Conservation (phyloP, 64 coral and sea anemone genomes). For the Stichodactyla mertensii region DNA sequence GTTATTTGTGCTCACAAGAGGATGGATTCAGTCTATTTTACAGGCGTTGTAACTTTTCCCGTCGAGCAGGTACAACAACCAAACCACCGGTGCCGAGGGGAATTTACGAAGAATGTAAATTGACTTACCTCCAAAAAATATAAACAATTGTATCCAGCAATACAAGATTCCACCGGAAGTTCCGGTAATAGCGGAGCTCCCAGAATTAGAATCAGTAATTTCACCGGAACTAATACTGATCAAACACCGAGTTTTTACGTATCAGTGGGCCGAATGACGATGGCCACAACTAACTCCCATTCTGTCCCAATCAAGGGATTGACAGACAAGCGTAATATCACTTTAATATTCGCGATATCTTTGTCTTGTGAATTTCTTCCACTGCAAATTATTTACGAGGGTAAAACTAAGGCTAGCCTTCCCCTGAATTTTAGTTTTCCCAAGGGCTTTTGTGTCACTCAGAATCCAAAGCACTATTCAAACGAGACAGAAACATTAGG, state of each 20-base stretch:
- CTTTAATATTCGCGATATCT: conserved; percentile 21
- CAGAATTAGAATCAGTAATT: neutral
- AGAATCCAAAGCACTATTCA: conserved; percentile 42
- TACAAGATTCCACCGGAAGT: too few relatives aligned
- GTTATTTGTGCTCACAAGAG: too few relatives aligned
- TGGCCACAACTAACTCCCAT: neutral
- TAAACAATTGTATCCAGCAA: too few relatives aligned
- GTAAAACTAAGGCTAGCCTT: conserved; percentile 31
- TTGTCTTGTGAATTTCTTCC: conserved; percentile 27
- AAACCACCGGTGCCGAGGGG: too few relatives aligned
- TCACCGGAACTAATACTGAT: conserved; percentile 27
- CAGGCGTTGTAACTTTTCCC: too few relatives aligned
- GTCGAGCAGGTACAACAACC: too few relatives aligned
- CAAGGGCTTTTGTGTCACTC: conserved; percentile 5
- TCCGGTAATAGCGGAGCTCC: too few relatives aligned
- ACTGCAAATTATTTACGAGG: conserved; percentile 45
- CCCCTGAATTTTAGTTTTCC: conserved; percentile 25
- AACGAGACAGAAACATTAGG: conserved; percentile 43
- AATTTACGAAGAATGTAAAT: too few relatives aligned
- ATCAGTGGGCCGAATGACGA: conserved; percentile 33
- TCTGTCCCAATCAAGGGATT: conserved; percentile 31
- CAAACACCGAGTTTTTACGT: conserved; percentile 34
- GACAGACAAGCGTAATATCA: conserved; percentile 39
- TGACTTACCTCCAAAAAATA: too few relatives aligned
- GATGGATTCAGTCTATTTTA: too few relatives aligned